Conservation (phyloP, 1,140 invertebrate species). For the Pararge aegeria region DNA sequence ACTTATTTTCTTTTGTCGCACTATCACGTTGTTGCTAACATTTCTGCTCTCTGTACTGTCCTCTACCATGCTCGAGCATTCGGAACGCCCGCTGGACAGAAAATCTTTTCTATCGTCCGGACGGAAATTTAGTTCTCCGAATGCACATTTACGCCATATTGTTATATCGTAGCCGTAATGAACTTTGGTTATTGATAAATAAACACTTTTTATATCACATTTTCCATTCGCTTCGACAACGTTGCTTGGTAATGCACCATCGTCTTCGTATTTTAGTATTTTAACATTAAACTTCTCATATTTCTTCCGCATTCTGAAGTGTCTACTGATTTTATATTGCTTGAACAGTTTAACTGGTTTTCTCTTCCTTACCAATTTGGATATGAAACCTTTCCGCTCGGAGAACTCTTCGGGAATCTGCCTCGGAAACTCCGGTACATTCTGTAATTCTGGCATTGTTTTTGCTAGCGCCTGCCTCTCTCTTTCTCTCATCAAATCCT, state of each 20-base stretch:
- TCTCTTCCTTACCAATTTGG: constrained; percentile 37
- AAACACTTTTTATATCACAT: constrained; percentile 38
- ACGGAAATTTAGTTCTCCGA: constrained; percentile 7
- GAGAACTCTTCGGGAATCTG: constrained; percentile 62
- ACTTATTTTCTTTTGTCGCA: constrained; percentile 19
- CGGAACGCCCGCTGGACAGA: constrained; percentile 35
- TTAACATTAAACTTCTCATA: constrained; percentile 30
- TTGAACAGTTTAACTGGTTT: constrained; percentile 26
- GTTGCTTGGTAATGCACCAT: constrained; percentile 38
- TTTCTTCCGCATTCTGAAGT: constrained; percentile 28
- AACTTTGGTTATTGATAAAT: constrained; percentile 37
- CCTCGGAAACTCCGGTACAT: constrained; percentile 68
- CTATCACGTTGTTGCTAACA: constrained; percentile 5
- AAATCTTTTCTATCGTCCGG: constrained; percentile 4
- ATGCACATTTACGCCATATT: constrained; percentile 39
- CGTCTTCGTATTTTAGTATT: constrained; percentile 39
- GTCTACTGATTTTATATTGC: constrained; percentile 36
- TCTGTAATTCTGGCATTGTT: constrained; percentile 70
- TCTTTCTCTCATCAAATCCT: constrained; percentile 72
- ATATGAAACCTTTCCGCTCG: constrained; percentile 51
- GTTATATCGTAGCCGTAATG: constrained; percentile 34
- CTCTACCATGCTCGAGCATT: constrained; percentile 37
- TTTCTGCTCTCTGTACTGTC: constrained; percentile 25
- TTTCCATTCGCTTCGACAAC: constrained; percentile 43
- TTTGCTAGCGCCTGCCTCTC: constrained; percentile 69